Evolutionary conservation across 2,888 invertebrate genomes (phyloP).

Genomic region (Agrypnus murinus): DNA sequence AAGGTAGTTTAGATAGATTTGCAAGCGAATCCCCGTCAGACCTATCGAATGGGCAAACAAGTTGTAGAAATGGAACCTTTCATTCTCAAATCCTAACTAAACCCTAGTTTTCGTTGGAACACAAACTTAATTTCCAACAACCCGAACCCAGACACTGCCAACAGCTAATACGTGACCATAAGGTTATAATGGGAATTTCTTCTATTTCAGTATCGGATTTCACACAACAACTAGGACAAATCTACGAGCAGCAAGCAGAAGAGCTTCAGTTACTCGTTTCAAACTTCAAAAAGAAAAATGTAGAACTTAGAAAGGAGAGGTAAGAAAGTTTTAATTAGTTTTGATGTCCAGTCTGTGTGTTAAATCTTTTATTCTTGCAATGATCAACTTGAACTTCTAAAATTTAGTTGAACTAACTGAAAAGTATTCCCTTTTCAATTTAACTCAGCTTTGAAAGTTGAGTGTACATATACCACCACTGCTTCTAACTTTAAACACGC

Average conservation of each 20-base stretch:
- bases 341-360: not conserved
- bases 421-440: conserved; percentile 12
- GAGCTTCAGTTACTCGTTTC: conserved; percentile 90
- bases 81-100: not conserved
- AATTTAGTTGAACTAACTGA: not conserved
- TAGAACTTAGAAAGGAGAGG: conserved; percentile 91
- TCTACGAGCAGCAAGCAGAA: conserved; percentile 92
- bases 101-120: not conserved
- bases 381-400: conserved; percentile 23
- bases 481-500: not conserved
- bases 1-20: conserved; percentile 6
- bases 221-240: conserved; percentile 89
- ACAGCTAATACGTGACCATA: conserved; percentile 5
- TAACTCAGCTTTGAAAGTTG: not conserved
- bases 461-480: too few relatives aligned
- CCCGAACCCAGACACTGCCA: not conserved
- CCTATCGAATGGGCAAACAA: not conserved
- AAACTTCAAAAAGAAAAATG: conserved; percentile 89
- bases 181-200: conserved; percentile 14
- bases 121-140: conserved; percentile 1
- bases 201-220: conserved; percentile 89
- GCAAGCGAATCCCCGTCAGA: not conserved
- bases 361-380: conserved; percentile 29
- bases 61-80: not conserved
- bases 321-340: conserved; percentile 66